Evolutionary conservation across 2,113 vertebrate species (phyloP), one percentile per base, ranked within the genome.

Genomic region (Ardeotis arabs): DNA sequence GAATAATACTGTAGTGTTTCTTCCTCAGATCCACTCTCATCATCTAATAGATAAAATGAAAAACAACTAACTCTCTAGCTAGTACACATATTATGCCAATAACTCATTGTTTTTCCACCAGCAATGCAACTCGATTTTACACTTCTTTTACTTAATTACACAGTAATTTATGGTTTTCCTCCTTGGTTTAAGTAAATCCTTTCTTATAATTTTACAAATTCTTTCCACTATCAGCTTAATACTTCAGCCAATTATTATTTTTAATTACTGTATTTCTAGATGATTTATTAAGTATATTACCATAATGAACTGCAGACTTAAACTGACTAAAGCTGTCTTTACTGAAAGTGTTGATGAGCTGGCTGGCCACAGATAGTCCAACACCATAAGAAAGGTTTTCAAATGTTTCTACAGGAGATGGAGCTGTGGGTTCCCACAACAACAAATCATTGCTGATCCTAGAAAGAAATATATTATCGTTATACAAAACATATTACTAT

Each of bases 361-460:
- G 99, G 96, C 99, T 99, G 98, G 99, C 99, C 67, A 99, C 99
- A 24, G 99, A 99, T 18, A 99, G 98, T 41, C 99, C 99, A 64
- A 99, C 98, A 66, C 99, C 99, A 4, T 99, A 99, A 9, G 99
- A 99, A 97, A 99, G 98, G 95, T 98, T 99, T 95, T 99, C 99
- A 87, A 99, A 98, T 1, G 99, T 99, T 98, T 99, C 99, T 89
- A 99, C 99, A 31, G 99, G 99, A 72, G 99, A 99, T 16, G 99
- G 99, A 89, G 99, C 99, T 44, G 99, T 99, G 66, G 99, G 99
- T 96, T 99, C 99, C 99, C 99, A 99, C 16, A 99, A 98, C 39
- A 99, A 95, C 91, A 99, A 97, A 94, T 99, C 99, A 95, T 99
- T 99, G 96, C 99, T 99, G 97, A 99, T 98, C 97, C 99, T 99